Percentiles rank a stretch among this genome's conserved stretches.
These are phyloP conservation scores for Diprion similis DNA, from an alignment of 1,140 invertebrate genomes.

Conservation along the genomic window DNA sequence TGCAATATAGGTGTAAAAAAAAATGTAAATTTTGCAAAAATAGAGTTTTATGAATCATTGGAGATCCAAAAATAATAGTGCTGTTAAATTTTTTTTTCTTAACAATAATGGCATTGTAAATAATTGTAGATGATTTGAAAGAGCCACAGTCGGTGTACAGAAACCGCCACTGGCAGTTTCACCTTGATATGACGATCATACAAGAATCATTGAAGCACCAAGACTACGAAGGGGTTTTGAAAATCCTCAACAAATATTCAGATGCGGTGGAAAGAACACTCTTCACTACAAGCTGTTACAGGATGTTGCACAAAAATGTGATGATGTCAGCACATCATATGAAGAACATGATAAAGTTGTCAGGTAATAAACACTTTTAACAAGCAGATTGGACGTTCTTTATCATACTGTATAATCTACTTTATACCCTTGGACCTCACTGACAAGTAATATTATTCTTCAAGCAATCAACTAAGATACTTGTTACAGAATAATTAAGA, in stretches of 20 bases:
- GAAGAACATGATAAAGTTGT: constrained; percentile 30
- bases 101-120: no score
- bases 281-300: constrained; percentile 33
- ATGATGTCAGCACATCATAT: constrained; percentile 32
- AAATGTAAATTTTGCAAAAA: no score
- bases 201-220: constrained; percentile 32
- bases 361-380: constrained; percentile 38
- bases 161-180: constrained; percentile 36
- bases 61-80: no score
- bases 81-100: neutral
- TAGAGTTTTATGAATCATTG: no score
- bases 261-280: constrained; percentile 16
- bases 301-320: constrained; percentile 37
- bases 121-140: constrained; percentile 29
- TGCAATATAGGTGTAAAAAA: no score
- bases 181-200: constrained; percentile 30
- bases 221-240: constrained; percentile 40
- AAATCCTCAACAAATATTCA: constrained; percentile 30
- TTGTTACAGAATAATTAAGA: no score
- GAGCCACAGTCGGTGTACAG: constrained; percentile 24
- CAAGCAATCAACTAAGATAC: no score
- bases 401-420: neutral
- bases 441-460: no score
- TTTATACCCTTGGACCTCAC: no score
- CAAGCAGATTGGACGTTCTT: neutral